Evolutionary conservation across 2,888 invertebrate genomes (phyloP), one percentile per base, ranked within the genome.

Genomic region (Agrochola lychnidis): DNA sequence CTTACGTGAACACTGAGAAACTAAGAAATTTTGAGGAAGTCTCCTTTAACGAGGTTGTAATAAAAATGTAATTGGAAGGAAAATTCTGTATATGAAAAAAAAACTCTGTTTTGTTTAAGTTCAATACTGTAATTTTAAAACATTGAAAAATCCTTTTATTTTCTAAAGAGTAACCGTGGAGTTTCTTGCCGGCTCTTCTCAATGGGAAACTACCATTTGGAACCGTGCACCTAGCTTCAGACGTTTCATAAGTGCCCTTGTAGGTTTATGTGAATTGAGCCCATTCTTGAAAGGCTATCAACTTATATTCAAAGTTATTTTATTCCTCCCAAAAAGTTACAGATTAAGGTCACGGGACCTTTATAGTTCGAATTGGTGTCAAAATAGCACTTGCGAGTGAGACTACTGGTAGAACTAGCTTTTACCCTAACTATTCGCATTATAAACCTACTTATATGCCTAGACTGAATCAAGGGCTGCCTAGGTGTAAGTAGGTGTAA

Each of bases 21-120:
- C 80, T 82, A 79, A 75, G 85, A 88, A 78, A 84, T 87, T 80
- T 82, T 62, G 42, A 84, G 82, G 88, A 86, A 86, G 84, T 79
- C 66, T 72, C 61, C 1, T 57, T 14, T 30, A 40, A 51, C 42
- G 80, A 83, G 80, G 76, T 59, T 40, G 45, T 69, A 66, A 69
- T 75, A 73, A 53, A 30, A 42, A 12, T n/a, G 56, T 75, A 61
- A 62, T 81, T 76, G 66, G 14, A 57, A 61, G 16, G 14, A 59
- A 62, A 36, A 57, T 45, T 48, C 10, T 36, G 40, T 19, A 36
- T 36, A 36, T 36, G 4, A 36, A 36, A 36, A 30, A 36, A 36
- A 4, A 48, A 62, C 42, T 25, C 4, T 16, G 14, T 10, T 53
- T 22, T 25, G 6, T n/a, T 19, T 51, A 45, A 7, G 61, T 53